Percentiles rank a stretch among this genome's conserved stretches.
Conservation (phyloP, 1,140 invertebrate genomes). For the Pachypeltis micranthus region DNA sequence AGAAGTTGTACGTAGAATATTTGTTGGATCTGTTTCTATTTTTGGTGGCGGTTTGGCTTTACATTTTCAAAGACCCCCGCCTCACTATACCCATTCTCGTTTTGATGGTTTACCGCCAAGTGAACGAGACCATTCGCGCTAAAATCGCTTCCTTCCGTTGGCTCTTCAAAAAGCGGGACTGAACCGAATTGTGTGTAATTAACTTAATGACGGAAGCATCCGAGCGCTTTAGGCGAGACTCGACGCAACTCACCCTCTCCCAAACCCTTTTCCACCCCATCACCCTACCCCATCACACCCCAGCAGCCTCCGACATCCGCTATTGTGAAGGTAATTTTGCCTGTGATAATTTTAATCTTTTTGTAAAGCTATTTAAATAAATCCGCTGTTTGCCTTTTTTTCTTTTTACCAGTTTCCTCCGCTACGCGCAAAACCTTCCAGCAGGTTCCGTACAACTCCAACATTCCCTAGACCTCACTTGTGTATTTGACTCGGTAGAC, state of each 20-base stretch:
- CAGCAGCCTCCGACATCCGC: background rate
- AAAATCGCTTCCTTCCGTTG: constrained; percentile 29
- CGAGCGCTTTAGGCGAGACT: background rate
- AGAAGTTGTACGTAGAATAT: constrained; percentile 24
- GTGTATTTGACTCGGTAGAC: too few species aligned
- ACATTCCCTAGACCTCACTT: too few species aligned
- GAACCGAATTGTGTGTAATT: background rate
- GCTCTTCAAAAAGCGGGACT: background rate
- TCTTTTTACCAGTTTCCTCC: too few species aligned
- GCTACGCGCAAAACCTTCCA: too few species aligned
- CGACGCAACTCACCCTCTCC: background rate
- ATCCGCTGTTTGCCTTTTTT: background rate
- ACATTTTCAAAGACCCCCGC: constrained; percentile 62
- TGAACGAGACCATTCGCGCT: constrained; percentile 45
- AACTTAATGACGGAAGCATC: background rate
- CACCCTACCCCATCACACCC: background rate
- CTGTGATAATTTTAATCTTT: constrained; percentile 5
- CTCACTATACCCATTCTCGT: constrained; percentile 61
- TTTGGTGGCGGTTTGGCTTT: constrained; percentile 59
- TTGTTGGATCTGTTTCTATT: constrained; percentile 25
- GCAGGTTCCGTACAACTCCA: too few species aligned
- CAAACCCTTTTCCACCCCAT: too few species aligned
- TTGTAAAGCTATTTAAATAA: constrained; percentile 5
- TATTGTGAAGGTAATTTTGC: constrained; percentile 2
- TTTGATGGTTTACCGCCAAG: constrained; percentile 59